Evolutionary conservation across 2,888 invertebrate genomes (phyloP), one percentile per base, ranked within the genome.

Genomic region (Meloe dianella): DNA sequence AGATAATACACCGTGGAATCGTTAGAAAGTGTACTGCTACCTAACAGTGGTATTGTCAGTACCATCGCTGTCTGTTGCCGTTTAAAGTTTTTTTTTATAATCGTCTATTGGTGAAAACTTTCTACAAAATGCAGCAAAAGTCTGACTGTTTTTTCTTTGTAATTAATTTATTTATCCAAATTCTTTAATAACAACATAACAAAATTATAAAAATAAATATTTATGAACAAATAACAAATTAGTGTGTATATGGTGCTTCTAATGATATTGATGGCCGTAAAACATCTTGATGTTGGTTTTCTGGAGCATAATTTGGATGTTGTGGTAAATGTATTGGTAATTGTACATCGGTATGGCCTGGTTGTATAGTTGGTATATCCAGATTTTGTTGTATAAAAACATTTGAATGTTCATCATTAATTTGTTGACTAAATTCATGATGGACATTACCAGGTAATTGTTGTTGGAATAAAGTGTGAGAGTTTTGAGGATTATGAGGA

Each of bases 331-430:
- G 80, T 24, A 76, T 63, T 20, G 82, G 82, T 58, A 81, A 71
- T 69, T 81, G 82, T 32, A 82, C 63, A 73, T 82, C 81, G 1
- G 79, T 80, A 51, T 78, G 79, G 10, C 81, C 81, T 17, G 82
- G 81, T 66, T 79, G 83, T 59, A 82, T 79, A 1, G 71, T 29
- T 64, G 57, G 68, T 66, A 12, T 47, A 59, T 22, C 60, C 32
- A 57, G 38, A 62, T 12, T 38, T 47, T 30, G 58, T 35, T 32
- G 30, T n/a, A 63, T 41, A 20, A 41, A 47, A n/a, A 62, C 14
- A 61, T 24, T 24, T 56, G 60, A 22, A 59, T 27, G 47, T 20
- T 47, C 47, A 47, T 47, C 47, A 10, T 47, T 47, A 8, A 47
- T 47, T 54, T 64, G 63, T 58, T 66, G 63, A 38, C 63, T 70